These are phyloP conservation scores for Columba guinea DNA, from an alignment of 2,797 vertebrate genomes.

Conservation along the genomic window DNA sequence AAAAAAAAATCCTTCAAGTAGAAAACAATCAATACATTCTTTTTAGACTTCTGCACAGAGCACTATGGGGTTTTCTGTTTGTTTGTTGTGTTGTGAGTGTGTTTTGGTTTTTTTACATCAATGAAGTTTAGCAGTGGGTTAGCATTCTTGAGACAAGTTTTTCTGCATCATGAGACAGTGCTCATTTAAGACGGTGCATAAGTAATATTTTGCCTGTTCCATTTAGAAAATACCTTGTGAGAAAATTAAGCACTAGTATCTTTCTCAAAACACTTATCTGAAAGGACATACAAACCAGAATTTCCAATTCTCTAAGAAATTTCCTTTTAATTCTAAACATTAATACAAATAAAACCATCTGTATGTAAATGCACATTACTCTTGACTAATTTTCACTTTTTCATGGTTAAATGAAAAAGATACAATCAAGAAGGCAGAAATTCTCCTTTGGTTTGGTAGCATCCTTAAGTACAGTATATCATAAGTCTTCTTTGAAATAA, in stretches of 20 bases:
- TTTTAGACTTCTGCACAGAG: neutral
- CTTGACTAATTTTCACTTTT: neutral
- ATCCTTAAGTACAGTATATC: neutral
- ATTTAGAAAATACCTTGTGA: neutral
- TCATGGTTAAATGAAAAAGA: neutral
- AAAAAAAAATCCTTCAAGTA: neutral
- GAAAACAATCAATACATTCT: neutral
- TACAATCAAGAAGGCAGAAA: neutral
- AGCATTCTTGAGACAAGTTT: neutral
- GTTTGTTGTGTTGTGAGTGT: too few species aligned
- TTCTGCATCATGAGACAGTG: neutral
- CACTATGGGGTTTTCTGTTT: neutral
- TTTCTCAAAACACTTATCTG: neutral
- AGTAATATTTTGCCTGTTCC: neutral
- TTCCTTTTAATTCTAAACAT: neutral
- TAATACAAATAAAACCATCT: neutral
- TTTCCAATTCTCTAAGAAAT: neutral
- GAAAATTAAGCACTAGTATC: neutral
- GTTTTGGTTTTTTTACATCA: neutral
- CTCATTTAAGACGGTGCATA: neutral
- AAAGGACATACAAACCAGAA: neutral
- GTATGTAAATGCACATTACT: accelerated
- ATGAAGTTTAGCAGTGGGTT: neutral
- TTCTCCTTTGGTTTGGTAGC: neutral
- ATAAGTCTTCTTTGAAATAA: neutral